A percentile compares a stretch with the other conserved stretches of the same genome.
Conservation (phyloP, 2,888 invertebrate species). For the Beris chalybata region DNA sequence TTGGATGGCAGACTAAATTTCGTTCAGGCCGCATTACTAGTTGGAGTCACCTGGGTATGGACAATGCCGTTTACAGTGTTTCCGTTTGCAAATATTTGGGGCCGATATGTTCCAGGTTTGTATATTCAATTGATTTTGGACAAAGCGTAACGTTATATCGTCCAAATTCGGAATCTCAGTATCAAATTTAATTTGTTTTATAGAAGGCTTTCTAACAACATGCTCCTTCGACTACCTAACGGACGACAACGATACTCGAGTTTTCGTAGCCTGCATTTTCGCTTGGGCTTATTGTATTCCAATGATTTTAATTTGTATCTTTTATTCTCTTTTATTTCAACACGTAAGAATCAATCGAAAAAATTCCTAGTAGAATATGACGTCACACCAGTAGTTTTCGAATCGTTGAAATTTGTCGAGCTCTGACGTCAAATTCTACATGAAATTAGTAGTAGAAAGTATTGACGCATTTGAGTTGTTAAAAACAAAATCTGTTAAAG, state of each 20-base stretch:
- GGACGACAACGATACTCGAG: slow-evolving; percentile 65
- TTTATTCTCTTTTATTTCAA: slow-evolving; percentile 68
- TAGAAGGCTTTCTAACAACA: slow-evolving; percentile 77
- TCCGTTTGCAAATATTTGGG: slow-evolving; percentile 69
- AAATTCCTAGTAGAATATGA: neutral
- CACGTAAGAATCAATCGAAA: slow-evolving; percentile 58
- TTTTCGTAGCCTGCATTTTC: slow-evolving; percentile 68
- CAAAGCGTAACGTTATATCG: no score
- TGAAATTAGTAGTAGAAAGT: no score
- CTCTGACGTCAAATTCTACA: no score
- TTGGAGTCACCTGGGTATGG: slow-evolving; percentile 70
- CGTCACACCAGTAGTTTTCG: neutral
- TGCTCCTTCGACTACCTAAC: slow-evolving; percentile 72
- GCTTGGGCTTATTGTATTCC: slow-evolving; percentile 69
- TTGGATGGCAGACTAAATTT: slow-evolving; percentile 69
- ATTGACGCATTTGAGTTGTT: no score
- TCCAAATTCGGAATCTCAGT: no score
- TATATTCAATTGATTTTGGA: neutral
- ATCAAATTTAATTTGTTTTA: slow-evolving; percentile 40
- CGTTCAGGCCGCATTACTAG: slow-evolving; percentile 64
- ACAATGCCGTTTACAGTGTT: slow-evolving; percentile 67
- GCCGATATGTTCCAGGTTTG: slow-evolving; percentile 64
- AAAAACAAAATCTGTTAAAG: slow-evolving; percentile 44
- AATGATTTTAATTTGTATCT: slow-evolving; percentile 65
- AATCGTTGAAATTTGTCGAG: no score